Evolutionary conservation across 2,888 invertebrate species (phyloP), one percentile per base, ranked within the genome.

Genomic region (Drosophila nr. medialis): DNA sequence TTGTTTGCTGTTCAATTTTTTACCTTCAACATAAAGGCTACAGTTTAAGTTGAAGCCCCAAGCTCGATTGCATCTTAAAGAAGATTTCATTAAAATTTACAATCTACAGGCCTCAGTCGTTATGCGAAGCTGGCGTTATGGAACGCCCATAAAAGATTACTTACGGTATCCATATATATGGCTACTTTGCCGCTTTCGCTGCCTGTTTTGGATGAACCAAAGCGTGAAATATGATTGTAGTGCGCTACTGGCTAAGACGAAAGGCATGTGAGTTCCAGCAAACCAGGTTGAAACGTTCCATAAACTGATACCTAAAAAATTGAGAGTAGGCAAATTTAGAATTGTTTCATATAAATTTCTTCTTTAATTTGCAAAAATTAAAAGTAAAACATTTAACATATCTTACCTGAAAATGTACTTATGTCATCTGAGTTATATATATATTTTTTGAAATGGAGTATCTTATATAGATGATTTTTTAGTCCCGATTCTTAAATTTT

Each of bases 171-270:
- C 45, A 32, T 56, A 34, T 72, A 72, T 69, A 72, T 64, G 67
- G 61, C 59, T 58, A 67, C 55, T 72, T 58, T 68, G 67, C 69
- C 64, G 60, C 77, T 74, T 77, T 72, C 61, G 54, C 70, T 68
- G 58, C 36, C 59, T 77, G 64, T 72, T 84, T 74, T 75, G 80
- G 61, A 71, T 79, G 88, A 81, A 84, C 70, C 81, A 81, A 85
- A 81, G 88, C 90, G 86, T 90, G 89, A 88, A 86, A 86, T 86
- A 90, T 86, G 89, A 88, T 90, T 86, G 83, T 75, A 51, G 3
- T 72, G 74, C 89, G 66, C 73, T 86, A 62, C 76, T 40, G 2
- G 0, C 1, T 0, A 6, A 13, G 13, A 4, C 8, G 0, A 4
- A 24, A 45, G 62, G 72, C 49, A 50, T 81, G 71, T 75, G 24